Percentiles rank a stretch among this genome's conserved stretches.
Conservation (phyloP, 2,888 invertebrate genomes). For the Erebia epiphron region DNA sequence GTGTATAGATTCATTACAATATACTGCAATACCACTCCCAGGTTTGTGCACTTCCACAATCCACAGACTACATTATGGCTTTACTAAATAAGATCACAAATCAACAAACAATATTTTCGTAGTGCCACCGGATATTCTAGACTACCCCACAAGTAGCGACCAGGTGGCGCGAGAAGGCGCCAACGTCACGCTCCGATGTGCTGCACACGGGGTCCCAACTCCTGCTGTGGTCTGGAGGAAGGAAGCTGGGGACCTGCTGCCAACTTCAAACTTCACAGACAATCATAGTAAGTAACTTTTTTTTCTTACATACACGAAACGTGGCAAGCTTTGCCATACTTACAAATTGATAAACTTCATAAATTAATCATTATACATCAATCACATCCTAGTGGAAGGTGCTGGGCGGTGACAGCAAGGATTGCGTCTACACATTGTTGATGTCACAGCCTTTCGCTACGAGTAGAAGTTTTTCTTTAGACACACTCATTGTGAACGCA, state of each 20-base stretch:
- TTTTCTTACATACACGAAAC: not conserved
- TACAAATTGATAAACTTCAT: too few species aligned
- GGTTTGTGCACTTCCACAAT: too few species aligned
- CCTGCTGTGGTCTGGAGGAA: constrained; percentile 94
- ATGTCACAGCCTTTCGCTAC: not conserved
- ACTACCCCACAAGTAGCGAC: constrained; percentile 93
- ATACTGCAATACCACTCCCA: too few species aligned
- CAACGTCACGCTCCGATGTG: constrained; percentile 93
- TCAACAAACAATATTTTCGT: constrained; percentile 34
- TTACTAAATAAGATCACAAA: too few species aligned
- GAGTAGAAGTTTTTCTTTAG: not conserved
- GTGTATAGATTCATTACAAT: too few species aligned
- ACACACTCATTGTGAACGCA: not conserved
- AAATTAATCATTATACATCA: too few species aligned
- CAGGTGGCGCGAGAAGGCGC: constrained; percentile 93
- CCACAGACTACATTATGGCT: too few species aligned
- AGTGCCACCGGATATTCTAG: constrained; percentile 94
- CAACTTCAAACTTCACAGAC: constrained; percentile 74
- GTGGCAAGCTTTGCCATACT: too few species aligned
- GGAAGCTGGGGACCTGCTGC: constrained; percentile 88
- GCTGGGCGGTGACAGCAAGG: too few species aligned
- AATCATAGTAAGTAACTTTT: constrained; percentile 68
- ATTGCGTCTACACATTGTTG: too few species aligned
- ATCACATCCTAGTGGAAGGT: too few species aligned
- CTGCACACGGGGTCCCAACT: constrained; percentile 92